Base-by-base conservation (phyloP, 2,888 invertebrate species). In the Mythimna albipuncta region DNA sequence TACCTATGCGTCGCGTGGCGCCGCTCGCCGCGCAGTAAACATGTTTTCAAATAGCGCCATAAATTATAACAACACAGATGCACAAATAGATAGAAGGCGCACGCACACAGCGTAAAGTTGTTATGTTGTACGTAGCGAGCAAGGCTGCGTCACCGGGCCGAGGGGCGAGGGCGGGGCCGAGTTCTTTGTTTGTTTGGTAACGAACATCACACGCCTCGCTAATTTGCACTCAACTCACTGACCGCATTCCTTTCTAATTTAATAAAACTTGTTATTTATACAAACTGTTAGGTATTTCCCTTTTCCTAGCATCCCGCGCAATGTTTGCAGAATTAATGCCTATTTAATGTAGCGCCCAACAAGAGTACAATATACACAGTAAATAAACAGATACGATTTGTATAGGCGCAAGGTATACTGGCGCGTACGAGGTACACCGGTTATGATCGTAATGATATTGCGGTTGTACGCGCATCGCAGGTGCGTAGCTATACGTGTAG, bases 31-130 rank as follows among this genome's bases (percentile, higher is more conserved):
- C 63, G 70, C 41, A 41, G 64, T 74, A 69, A 84, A 84, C 82
- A 82, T 84, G 82, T 75, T 81, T 77, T 74, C 26, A 65, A 81
- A 69, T 59, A 38, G 65, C 64, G 58, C 61, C 38, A 35, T 84
- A 71, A 79, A 69, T 72, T 32, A 71, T 69, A 67, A 41, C 66
- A 65, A 69, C 61, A 75, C 66, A 69, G 11, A 75, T 59, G 72
- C 81, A 73, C 66, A 67, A 54, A 67, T 55, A 66, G 50, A 69
- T 44, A 57, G 19, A 35, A 58, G 21, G 16, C 59, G 47, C 54
- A 50, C 52, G 13, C 68, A 66, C 65, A 71, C 50, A 44, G n/a
- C 16, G 44, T n/a, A 57, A 54, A 38, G 21, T 71, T 70, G 70
- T 77, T 78, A 63, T 66, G 50, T 78, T 62, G 35, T 59, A 19